Percentiles rank a stretch among this genome's conserved stretches.
phyloP scores from a whole-genome alignment of 2,797 vertebrate species.

The Eleutherodactylus coqui region DNA sequence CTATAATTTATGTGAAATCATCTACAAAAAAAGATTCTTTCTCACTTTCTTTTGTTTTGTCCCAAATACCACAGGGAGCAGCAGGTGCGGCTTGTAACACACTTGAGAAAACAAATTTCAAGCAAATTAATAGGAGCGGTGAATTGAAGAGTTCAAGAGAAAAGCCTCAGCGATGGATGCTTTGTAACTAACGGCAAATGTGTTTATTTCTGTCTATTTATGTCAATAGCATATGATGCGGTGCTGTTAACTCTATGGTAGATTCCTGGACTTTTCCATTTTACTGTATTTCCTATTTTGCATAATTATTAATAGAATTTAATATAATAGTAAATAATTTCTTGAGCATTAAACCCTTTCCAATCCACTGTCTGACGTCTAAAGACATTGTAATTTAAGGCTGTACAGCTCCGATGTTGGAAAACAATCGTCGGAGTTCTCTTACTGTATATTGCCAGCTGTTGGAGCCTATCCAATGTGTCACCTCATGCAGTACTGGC shows the following conservation, averaged over 20 bases:
- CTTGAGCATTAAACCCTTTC: no score
- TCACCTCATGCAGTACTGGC: no score
- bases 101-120: constrained; percentile 65
- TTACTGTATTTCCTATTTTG: not conserved
- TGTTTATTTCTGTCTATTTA: constrained; percentile 51
- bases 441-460: no score
- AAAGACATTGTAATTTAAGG: no score
- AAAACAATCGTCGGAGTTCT: no score
- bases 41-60: constrained; percentile 64
- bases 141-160: constrained; percentile 58
- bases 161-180: constrained; percentile 51
- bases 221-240: constrained; percentile 33
- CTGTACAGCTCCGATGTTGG: no score
- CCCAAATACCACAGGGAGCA: constrained; percentile 64
- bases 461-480: no score
- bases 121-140: constrained; percentile 63
- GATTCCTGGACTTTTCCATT: not conserved
- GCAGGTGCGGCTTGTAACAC: constrained; percentile 64
- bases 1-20: constrained; percentile 65
- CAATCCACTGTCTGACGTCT: no score
- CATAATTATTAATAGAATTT: not conserved
- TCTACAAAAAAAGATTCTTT: constrained; percentile 64
- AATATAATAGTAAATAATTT: not conserved
- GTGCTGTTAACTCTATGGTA: constrained; percentile 13
- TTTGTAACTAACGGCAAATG: constrained; percentile 50